These are phyloP conservation scores for Menura novaehollandiae DNA, from an alignment of 2,113 vertebrate species.

Conservation along the genomic window DNA sequence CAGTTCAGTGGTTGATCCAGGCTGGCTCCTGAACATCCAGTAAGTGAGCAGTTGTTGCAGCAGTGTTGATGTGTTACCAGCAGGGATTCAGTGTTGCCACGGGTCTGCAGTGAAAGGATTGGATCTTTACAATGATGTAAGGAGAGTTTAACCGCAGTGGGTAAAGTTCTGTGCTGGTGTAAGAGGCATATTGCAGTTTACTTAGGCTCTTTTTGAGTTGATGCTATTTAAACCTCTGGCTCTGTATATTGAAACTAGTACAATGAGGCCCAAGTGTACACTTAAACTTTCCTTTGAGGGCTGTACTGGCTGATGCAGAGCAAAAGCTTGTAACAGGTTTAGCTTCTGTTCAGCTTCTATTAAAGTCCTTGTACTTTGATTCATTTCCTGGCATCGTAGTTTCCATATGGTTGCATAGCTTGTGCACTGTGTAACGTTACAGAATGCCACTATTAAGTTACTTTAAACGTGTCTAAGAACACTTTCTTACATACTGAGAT, in stretches of 20 bases:
- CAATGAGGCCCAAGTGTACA: not conserved
- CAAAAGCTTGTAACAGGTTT: not conserved
- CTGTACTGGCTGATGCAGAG: constrained; percentile 1
- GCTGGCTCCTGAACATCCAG: not conserved
- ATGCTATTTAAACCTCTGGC: constrained; percentile 10
- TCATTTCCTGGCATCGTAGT: not conserved
- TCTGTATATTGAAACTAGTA: not conserved
- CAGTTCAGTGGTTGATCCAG: fast-evolving
- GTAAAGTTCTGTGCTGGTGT: not conserved
- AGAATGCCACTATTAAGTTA: constrained; percentile 36
- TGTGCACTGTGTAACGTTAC: not conserved
- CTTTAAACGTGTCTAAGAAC: constrained; percentile 20
- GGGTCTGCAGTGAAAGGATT: not conserved
- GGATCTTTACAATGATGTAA: not conserved
- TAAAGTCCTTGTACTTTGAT: constrained; percentile 3
- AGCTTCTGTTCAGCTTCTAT: constrained; percentile 12
- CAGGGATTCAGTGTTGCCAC: not conserved
- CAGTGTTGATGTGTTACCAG: not conserved
- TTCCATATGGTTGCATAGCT: not conserved
- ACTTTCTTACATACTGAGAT: constrained; percentile 8
- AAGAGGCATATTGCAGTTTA: not conserved
- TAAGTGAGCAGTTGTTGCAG: not conserved
- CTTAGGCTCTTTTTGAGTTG: not conserved
- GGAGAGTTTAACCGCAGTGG: not conserved
- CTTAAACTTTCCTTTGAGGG: constrained; percentile 47